Evolutionary conservation across 2,888 invertebrate genomes (phyloP).

Genomic region (Pristionchus entomophagus): DNA sequence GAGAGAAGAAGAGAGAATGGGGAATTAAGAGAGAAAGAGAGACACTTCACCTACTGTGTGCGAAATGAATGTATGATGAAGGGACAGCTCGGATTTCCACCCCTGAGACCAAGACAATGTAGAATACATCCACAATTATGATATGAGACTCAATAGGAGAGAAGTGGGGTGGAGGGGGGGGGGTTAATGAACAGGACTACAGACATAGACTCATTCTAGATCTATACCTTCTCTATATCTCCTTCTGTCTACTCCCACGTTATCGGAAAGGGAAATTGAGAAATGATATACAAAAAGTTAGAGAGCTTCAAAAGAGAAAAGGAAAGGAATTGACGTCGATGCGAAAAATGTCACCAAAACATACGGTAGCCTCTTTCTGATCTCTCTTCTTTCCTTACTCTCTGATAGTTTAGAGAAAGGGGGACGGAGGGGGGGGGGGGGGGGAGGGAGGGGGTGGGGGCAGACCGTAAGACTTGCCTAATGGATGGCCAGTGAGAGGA

Average conservation of each 20-base stretch:
- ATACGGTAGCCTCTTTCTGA: slow-evolving; percentile 28
- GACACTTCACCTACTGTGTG: not conserved
- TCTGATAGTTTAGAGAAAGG: not conserved
- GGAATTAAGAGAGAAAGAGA: slow-evolving; percentile 9
- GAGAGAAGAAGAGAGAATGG: not conserved
- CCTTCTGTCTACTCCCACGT: not conserved
- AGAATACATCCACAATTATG: not conserved
- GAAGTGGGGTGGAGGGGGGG: not conserved
- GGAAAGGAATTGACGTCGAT: slow-evolving; percentile 22
- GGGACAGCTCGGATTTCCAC: slow-evolving; percentile 14
- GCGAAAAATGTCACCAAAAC: not conserved
- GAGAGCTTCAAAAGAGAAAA: not conserved
- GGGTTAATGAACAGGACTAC: not conserved
- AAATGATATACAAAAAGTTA: not conserved
- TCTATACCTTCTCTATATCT: not conserved
- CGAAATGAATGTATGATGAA: slow-evolving; percentile 36
- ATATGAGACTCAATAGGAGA: slow-evolving; percentile 6
- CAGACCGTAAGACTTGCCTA: not conserved
- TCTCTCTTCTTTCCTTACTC: not conserved
- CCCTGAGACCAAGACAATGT: slow-evolving; percentile 1
- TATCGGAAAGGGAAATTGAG: slow-evolving; percentile 7
- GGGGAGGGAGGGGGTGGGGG: too few species aligned
- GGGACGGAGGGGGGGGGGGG: too few species aligned
- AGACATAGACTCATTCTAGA: not conserved
- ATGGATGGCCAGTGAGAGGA: too few species aligned